Evolutionary conservation across 2,113 vertebrate species (phyloP), one percentile per base, ranked within the genome.

Genomic region (Onychorhynchus coronatus): DNA sequence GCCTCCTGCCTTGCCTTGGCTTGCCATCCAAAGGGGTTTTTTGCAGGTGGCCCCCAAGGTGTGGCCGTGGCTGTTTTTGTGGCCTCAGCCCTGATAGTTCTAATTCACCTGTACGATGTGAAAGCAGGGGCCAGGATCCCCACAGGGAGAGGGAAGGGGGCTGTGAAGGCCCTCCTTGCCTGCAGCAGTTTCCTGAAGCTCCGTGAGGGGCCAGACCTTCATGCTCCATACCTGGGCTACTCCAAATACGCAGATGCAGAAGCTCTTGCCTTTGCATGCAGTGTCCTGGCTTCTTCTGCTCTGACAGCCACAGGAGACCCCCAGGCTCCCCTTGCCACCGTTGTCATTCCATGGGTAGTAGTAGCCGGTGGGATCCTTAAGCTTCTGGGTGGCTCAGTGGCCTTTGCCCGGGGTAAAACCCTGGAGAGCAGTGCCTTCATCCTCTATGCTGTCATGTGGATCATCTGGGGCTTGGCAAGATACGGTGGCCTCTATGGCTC

Each of bases 201-300:
- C 30, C 98, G 97, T 27, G 93, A 96, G 39, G 97, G 98, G 44
- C 96, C 98, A 52, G 97, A 98, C 66, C 91, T 95, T 1, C 97
- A 98, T 1, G 39, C 96, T 28, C 99, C 99, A 31, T 97, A 98
- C 94, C 96, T 99, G 41, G 99, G 99, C 19, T 98, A 98, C 56
- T 99, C 99, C 72, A 99, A 98, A 84, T 99, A 99, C 7, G 98
- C 98, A 1, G 98, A 99, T 30, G 98, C 98, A 11, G 98, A 99
- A 41, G 97, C 97, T 17, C 97, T 99, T 14, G 98, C 98, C 74
- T 98, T 98, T 5, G 99, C 98, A 2, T 98, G 98, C 89, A 99
- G 97, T 3, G 97, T 98, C 42, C 96, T 99, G 5, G 98, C 98
- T 67, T 97, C 98, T 23, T 99, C 99, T 93, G 98, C 98, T 22